A percentile compares a stretch with the other conserved stretches of the same genome.
Conservation (phyloP, 2,888 invertebrate species). For the Andrena trimmerana region DNA sequence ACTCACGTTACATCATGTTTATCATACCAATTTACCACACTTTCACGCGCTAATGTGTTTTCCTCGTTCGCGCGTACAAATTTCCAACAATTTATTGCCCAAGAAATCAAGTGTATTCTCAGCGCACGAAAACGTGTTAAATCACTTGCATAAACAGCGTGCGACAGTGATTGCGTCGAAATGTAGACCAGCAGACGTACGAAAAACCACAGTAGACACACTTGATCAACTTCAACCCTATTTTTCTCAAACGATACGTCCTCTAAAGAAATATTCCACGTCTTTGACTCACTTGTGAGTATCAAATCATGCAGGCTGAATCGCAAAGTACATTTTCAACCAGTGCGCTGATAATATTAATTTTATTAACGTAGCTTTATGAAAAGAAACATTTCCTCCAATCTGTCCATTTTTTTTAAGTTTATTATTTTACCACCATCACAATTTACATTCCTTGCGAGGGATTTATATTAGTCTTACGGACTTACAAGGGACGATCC, state of each 20-base stretch:
- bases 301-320: not conserved
- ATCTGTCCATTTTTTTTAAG: no score
- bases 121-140: not conserved
- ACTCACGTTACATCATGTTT: constrained; percentile 4
- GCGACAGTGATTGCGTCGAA: not conserved
- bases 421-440: no score
- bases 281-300: not conserved
- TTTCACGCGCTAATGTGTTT: constrained; percentile 2
- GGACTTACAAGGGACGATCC: no score
- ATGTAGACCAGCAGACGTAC: not conserved
- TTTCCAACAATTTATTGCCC: not conserved
- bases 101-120: not conserved
- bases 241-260: not conserved
- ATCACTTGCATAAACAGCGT: not conserved
- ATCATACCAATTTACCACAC: not conserved
- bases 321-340: no score
- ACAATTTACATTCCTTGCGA: no score
- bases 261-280: not conserved
- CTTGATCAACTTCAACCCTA: no score
- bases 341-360: no score
- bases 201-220: no score
- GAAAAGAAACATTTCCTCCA: no score
- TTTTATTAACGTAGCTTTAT: no score
- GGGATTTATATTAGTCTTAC: no score
- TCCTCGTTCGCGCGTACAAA: not conserved